phyloP scores from a whole-genome alignment of 2,113 vertebrate species.

The Centrocercus urophasianus region DNA sequence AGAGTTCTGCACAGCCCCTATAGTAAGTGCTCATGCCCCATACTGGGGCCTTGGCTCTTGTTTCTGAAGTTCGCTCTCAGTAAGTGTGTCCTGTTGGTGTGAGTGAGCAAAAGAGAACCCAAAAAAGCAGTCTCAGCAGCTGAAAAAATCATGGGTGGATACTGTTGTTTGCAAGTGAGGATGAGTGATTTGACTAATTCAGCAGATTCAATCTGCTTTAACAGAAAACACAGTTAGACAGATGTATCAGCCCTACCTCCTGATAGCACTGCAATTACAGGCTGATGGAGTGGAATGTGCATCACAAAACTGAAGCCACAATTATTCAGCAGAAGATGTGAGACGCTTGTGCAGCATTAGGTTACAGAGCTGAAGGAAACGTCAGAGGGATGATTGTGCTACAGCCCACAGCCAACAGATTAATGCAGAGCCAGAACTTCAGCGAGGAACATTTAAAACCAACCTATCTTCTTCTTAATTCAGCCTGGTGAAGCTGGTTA shows the following conservation, averaged over 20 bases:
- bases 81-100: neutral
- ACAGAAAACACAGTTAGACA: constrained; percentile 59
- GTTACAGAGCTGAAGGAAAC: constrained; percentile 50
- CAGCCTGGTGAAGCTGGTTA: neutral
- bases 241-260: constrained; percentile 40
- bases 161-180: neutral
- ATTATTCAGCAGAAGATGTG: constrained; percentile 38
- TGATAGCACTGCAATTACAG: constrained; percentile 41
- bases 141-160: neutral
- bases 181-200: constrained; percentile 32
- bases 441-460: constrained; percentile 1
- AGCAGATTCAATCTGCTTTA: constrained; percentile 55
- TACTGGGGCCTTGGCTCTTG: neutral
- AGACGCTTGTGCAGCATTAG: constrained; percentile 3
- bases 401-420: neutral
- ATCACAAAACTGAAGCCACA: constrained; percentile 18
- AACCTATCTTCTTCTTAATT: neutral
- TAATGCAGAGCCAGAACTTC: neutral
- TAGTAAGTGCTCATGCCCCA: neutral
- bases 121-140: neutral
- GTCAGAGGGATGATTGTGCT: neutral
- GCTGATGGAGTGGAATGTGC: constrained; percentile 30
- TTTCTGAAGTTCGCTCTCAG: neutral
- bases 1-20: neutral
- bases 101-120: neutral